A percentile compares a stretch with the other conserved stretches of the same genome.
phyloP scores from a whole-genome alignment of 2,888 invertebrate species.

The Ptychoptera albimana region DNA sequence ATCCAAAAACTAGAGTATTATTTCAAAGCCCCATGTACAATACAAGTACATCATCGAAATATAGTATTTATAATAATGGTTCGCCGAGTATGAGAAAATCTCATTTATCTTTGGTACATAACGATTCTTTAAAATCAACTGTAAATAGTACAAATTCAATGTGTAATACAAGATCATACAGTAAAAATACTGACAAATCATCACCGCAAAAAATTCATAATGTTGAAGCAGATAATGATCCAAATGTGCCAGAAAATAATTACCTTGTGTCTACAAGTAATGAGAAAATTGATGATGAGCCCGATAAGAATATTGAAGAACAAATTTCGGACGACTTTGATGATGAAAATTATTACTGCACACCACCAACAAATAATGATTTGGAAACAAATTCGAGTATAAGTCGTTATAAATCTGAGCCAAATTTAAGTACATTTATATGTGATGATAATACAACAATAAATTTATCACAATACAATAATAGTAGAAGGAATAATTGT shows the following conservation, averaged over 20 bases:
- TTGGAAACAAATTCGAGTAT: slow-evolving; percentile 11
- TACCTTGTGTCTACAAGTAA: too few relatives aligned
- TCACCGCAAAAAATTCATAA: too few relatives aligned
- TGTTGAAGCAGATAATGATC: too few relatives aligned
- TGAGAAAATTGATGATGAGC: neutral
- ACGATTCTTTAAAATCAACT: neutral
- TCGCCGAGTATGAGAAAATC: neutral
- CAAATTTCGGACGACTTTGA: neutral
- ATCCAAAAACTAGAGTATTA: slow-evolving; percentile 24
- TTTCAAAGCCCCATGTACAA: slow-evolving; percentile 24
- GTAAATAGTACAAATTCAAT: neutral
- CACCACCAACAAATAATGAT: neutral
- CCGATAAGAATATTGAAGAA: neutral
- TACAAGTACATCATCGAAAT: slow-evolving; percentile 3
- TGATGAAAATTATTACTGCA: neutral
- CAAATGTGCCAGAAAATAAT: too few relatives aligned
- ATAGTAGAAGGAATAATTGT: too few relatives aligned
- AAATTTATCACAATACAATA: too few relatives aligned
- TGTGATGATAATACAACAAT: neutral
- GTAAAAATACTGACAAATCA: too few relatives aligned
- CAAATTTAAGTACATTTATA: slow-evolving; percentile 19
- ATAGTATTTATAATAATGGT: neutral
- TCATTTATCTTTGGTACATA: neutral
- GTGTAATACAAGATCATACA: too few relatives aligned
- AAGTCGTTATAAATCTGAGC: slow-evolving; percentile 25